Base-by-base conservation (phyloP, 2,113 vertebrate species). In the Sarotherodon lohbergeri region DNA sequence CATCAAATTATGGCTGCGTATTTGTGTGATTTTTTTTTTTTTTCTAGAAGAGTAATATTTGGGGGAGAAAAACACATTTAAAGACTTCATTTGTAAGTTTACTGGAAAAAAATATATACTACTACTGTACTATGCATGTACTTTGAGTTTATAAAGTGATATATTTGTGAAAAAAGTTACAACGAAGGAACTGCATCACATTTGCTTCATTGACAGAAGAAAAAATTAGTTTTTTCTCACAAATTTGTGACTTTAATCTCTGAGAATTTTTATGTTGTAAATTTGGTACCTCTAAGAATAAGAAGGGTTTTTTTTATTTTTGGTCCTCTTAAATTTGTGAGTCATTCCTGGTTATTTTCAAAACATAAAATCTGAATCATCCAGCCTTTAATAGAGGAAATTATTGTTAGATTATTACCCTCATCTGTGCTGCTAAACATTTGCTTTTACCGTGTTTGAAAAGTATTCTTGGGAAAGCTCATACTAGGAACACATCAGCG, bases 191-290 rank as follows among this genome's bases (percentile, higher is more conserved):
- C 0, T 48, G 41, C 22, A 11, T 76, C 22, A 48, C 5, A 76
- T 76, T 76, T 46, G 24, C 0, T 48, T 76, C 24, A 5, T 4
- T 29, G 24, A 76, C 2, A 76, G 13, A 43, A 73, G 8, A 73
- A 73, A 73, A 27, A 73, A 27, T 43, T 0, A 0, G 32, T 66
- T 0, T 71, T 73, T 46, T 46, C 41, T 1, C 2, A 17, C 22
- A 46, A 17, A 46, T 46, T 27, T 17, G 22, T 73, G 39, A 73
- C 68, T 73, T 73, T 46, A 73, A 46, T 73, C 41, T 46, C 68
- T 27, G 22, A 73, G 13, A 73, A 4, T 10, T 73, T 46, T 73
- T 27, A 46, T 27, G 27, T 46, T 27, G 39, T 24, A 73, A 27
- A 46, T 73, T 76, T 48, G 24, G 24, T 2, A 12, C 13, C n/a